Conservation (phyloP, 2,797 vertebrate genomes). For the Streptopelia turtur region DNA sequence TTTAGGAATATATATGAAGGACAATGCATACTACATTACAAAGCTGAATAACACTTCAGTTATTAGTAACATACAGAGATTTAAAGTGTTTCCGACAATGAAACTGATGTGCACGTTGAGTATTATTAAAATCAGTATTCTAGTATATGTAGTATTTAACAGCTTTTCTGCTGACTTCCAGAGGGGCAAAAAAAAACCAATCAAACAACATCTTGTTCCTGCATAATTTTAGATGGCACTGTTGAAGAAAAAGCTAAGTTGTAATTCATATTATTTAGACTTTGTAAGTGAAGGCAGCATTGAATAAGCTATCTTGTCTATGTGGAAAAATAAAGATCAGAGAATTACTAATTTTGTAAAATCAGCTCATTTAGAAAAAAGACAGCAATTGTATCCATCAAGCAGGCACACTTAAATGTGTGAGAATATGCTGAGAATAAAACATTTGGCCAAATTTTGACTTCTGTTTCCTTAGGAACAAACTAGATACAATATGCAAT, state of each 20-base stretch:
- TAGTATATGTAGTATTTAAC: slow-evolving; percentile 79
- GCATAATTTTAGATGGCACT: slow-evolving; percentile 82
- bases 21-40: slow-evolving; percentile 67
- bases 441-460: slow-evolving; percentile 5
- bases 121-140: slow-evolving; percentile 78
- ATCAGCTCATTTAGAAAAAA: slow-evolving; percentile 65
- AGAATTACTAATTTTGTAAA: slow-evolving; percentile 76
- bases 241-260: slow-evolving; percentile 74
- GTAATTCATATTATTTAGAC: slow-evolving; percentile 70
- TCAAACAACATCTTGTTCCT: slow-evolving; percentile 69
- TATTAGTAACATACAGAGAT: slow-evolving; percentile 73
- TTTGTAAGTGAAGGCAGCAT: slow-evolving; percentile 67
- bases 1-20: slow-evolving; percentile 73
- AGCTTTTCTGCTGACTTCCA: slow-evolving; percentile 77
- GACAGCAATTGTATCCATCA: not conserved
- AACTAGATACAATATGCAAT: not conserved
- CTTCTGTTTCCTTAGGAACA: not conserved
- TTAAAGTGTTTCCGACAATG: slow-evolving; percentile 76
- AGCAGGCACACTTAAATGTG: slow-evolving; percentile 9
- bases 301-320: slow-evolving; percentile 56
- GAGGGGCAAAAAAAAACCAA: slow-evolving; percentile 55
- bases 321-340: slow-evolving; percentile 77
- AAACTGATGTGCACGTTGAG: slow-evolving; percentile 84
- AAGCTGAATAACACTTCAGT: slow-evolving; percentile 50
- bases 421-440: slow-evolving; percentile 29